phyloP scores from a whole-genome alignment of 2,888 invertebrate species.

The Pristionchus arcanus region DNA sequence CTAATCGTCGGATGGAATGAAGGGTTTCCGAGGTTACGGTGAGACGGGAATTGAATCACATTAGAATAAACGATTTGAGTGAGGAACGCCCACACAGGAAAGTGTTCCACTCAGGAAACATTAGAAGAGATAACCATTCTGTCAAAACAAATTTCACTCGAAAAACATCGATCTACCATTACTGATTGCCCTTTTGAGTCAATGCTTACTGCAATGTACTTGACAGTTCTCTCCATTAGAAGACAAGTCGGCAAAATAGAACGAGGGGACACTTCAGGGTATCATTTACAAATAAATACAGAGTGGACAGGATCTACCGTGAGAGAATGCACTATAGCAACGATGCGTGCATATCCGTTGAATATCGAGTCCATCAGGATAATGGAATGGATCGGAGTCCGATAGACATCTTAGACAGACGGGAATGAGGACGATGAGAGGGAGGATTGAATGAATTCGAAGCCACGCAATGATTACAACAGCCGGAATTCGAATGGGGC shows the following conservation, averaged over 20 bases:
- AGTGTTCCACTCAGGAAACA: neutral
- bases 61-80: neutral
- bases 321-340: neutral
- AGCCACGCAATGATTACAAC: slow-evolving; percentile 28
- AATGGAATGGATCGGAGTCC: neutral
- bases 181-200: neutral
- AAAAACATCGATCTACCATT: neutral
- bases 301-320: neutral
- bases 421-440: neutral
- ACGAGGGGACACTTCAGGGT: neutral
- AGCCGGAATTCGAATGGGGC: slow-evolving; percentile 16
- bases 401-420: neutral
- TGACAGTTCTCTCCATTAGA: neutral
- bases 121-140: neutral
- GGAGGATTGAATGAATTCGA: slow-evolving; percentile 10
- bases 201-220: neutral
- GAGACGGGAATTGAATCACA: neutral
- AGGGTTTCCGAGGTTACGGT: slow-evolving; percentile 7
- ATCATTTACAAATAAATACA: neutral
- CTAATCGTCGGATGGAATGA: neutral
- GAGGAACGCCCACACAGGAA: neutral
- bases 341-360: neutral
- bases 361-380: neutral
- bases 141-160: neutral
- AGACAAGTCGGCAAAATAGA: neutral